Conservation (phyloP, 2,888 invertebrate species). For the Chrysodeixis includens region DNA sequence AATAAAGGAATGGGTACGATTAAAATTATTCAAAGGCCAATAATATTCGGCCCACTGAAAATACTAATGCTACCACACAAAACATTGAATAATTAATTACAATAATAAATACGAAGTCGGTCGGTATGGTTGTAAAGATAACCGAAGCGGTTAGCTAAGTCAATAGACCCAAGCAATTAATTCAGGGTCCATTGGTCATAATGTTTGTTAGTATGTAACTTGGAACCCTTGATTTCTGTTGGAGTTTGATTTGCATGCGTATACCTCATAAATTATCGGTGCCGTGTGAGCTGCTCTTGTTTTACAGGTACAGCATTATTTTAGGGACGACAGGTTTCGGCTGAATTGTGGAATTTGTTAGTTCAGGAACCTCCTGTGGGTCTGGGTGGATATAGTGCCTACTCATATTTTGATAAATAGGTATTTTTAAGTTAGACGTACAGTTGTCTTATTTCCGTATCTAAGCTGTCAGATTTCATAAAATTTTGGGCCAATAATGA, state of each 20-base stretch:
- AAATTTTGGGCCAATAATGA: too few relatives aligned
- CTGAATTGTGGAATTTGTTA: constrained; percentile 21
- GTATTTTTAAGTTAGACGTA: too few relatives aligned
- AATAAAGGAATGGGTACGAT: neutral
- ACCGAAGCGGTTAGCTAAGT: constrained; percentile 81
- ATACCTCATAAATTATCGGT: constrained; percentile 49
- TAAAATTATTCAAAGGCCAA: constrained; percentile 3
- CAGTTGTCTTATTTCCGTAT: too few relatives aligned
- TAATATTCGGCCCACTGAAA: constrained; percentile 40
- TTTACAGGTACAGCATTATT: constrained; percentile 26
- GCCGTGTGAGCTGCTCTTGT: constrained; percentile 28
- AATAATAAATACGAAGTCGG: constrained; percentile 74
- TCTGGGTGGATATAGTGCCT: neutral
- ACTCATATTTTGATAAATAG: neutral
- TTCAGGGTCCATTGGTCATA: constrained; percentile 87
- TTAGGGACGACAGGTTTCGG: constrained; percentile 27
- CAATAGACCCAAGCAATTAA: constrained; percentile 86
- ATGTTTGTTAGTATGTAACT: constrained; percentile 84
- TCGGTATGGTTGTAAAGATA: constrained; percentile 84
- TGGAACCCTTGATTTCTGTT: constrained; percentile 66
- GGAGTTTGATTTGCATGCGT: constrained; percentile 53
- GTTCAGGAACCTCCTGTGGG: neutral
- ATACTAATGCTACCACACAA: constrained; percentile 40
- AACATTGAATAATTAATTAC: constrained; percentile 68
- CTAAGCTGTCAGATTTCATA: too few relatives aligned